Evolutionary conservation across 2,888 invertebrate genomes (phyloP).

Genomic region (Andrena bicolor): DNA sequence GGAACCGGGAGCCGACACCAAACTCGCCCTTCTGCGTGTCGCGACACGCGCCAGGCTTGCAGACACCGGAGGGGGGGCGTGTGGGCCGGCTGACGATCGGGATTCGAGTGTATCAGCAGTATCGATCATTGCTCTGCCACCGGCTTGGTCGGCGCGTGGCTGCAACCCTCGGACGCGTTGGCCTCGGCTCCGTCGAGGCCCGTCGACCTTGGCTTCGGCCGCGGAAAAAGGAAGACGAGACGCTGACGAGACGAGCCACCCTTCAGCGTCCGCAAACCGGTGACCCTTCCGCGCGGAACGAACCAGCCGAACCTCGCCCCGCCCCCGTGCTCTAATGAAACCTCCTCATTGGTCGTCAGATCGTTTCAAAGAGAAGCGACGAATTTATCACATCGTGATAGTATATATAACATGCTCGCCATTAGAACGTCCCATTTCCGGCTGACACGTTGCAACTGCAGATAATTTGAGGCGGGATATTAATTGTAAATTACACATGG

Average conservation of each 20-base stretch:
- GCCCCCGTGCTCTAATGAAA: background rate
- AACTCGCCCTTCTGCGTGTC: slow-evolving; percentile 52
- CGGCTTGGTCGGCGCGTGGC: slow-evolving; percentile 19
- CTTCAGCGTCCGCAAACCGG: background rate
- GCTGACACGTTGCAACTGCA: too few species aligned
- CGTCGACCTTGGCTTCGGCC: slow-evolving; percentile 57
- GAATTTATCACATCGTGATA: too few species aligned
- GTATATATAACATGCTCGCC: too few species aligned
- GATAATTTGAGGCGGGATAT: background rate
- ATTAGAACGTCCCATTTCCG: too few species aligned
- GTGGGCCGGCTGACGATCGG: slow-evolving; percentile 55
- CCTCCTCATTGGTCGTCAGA: too few species aligned
- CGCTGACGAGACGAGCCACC: slow-evolving; percentile 47
- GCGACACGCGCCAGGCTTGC: slow-evolving; percentile 25
- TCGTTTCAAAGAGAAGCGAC: too few species aligned
- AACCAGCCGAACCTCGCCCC: background rate
- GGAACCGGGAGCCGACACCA: slow-evolving; percentile 25
- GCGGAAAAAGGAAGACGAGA: slow-evolving; percentile 55
- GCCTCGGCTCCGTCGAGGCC: slow-evolving; percentile 45
- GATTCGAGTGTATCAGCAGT: slow-evolving; percentile 67
- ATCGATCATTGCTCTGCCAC: slow-evolving; percentile 64
- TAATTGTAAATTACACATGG: background rate
- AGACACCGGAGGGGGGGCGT: background rate
- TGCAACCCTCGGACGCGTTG: slow-evolving; percentile 31
- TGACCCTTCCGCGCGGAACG: background rate